Conservation (phyloP, 2,113 vertebrate genomes). For the Xiphophorus hellerii region DNA sequence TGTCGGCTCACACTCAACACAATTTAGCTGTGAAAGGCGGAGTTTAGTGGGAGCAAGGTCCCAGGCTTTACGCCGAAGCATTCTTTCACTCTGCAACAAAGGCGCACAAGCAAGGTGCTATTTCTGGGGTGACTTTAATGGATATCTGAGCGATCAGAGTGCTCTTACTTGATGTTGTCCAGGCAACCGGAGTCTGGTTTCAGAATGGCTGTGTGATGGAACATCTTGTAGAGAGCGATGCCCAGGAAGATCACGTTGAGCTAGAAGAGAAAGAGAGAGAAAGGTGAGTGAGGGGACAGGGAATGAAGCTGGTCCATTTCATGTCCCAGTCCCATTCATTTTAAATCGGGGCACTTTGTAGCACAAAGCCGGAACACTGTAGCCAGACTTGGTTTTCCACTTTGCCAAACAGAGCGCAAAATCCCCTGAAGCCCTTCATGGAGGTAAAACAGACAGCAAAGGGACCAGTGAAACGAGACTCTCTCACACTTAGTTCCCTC, state of each 20-base stretch:
- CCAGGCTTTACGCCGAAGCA: conserved; percentile 6
- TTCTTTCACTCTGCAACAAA: conserved; percentile 30
- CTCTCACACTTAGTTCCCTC: conserved; percentile 53
- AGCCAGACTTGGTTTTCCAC: conserved; percentile 51
- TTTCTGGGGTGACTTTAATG: conserved; percentile 54
- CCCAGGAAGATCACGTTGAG: conserved; percentile 98
- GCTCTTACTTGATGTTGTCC: conserved; percentile 99
- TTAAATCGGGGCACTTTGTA: conserved; percentile 66
- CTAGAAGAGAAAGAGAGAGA: conserved; percentile 65
- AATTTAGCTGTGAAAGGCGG: not conserved
- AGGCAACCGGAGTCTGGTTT: conserved; percentile 98
- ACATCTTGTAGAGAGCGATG: conserved; percentile 99
- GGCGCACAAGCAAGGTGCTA: conserved; percentile 28
- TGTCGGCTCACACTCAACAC: not conserved
- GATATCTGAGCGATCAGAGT: conserved; percentile 37
- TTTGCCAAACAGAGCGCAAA: conserved; percentile 77
- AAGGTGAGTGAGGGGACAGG: conserved; percentile 1
- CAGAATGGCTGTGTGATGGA: conserved; percentile 98
- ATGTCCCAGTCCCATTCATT: conserved; percentile 58
- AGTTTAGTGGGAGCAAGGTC: conserved; percentile 1
- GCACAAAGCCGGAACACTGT: conserved; percentile 32
- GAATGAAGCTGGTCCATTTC: conserved; percentile 32
- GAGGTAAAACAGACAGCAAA: conserved; percentile 22
- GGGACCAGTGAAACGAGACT: conserved; percentile 39
- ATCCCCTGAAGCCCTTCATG: conserved; percentile 48